phyloP scores from a whole-genome alignment of 2,888 invertebrate genomes.

The Furcula furcula region DNA sequence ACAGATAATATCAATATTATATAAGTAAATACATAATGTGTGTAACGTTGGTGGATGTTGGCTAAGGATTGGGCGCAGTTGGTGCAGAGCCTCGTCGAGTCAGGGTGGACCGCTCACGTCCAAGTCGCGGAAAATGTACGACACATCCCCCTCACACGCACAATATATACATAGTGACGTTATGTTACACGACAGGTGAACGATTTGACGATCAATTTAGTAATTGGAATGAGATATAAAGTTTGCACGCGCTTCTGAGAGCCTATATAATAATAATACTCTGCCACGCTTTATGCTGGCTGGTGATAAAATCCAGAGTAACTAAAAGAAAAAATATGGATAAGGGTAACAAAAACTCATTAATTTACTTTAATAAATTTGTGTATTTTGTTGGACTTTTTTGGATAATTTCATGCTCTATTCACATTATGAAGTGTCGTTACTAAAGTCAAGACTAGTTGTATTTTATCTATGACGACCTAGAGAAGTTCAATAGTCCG shows the following conservation, averaged over 20 bases:
- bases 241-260: slow-evolving; percentile 1
- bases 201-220: slow-evolving; percentile 14
- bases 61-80: slow-evolving; percentile 92
- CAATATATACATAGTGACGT: slow-evolving; percentile 31
- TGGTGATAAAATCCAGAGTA: too few species aligned
- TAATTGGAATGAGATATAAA: neutral
- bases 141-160: slow-evolving; percentile 46
- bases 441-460: too few species aligned
- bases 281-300: too few species aligned
- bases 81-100: slow-evolving; percentile 92
- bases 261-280: neutral
- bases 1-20: neutral
- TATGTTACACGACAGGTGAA: slow-evolving; percentile 19
- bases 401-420: too few species aligned
- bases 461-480: too few species aligned
- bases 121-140: slow-evolving; percentile 85
- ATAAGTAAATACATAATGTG: slow-evolving; percentile 43
- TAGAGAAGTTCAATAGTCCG: too few species aligned
- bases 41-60: slow-evolving; percentile 76
- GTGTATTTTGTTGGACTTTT: too few species aligned
- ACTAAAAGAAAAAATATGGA: too few species aligned
- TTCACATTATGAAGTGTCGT: too few species aligned
- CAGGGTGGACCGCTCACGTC: slow-evolving; percentile 91
- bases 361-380: too few species aligned
- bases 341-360: too few species aligned